These are phyloP conservation scores for Tenualosa ilisha DNA, from an alignment of 2,797 vertebrate genomes.

Conservation along the genomic window DNA sequence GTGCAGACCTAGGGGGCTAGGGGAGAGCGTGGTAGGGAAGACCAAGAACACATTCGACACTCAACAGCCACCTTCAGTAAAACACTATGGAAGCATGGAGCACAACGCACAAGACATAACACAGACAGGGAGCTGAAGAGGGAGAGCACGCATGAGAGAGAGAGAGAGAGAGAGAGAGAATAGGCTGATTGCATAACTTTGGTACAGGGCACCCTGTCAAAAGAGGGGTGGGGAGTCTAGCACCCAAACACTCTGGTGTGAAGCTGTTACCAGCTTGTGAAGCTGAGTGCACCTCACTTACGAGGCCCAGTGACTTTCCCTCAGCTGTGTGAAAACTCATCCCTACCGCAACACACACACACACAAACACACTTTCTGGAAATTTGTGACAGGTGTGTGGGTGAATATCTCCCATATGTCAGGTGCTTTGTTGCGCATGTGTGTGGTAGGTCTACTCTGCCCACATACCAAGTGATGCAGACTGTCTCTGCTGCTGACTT, in stretches of 20 bases:
- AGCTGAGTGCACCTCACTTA: slow-evolving; percentile 30
- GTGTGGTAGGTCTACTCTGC: too few species aligned
- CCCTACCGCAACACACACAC: background rate
- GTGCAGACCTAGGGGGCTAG: background rate
- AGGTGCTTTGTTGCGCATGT: background rate
- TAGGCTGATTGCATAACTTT: background rate
- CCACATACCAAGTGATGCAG: background rate
- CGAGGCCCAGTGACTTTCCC: slow-evolving; percentile 37
- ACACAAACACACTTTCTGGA: background rate
- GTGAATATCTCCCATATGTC: background rate
- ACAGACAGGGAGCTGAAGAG: background rate
- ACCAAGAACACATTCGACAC: background rate
- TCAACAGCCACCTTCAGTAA: background rate
- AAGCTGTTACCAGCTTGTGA: slow-evolving; percentile 52
- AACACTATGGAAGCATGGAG: background rate
- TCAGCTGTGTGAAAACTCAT: slow-evolving; percentile 31
- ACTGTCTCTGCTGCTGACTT: background rate
- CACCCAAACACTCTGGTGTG: slow-evolving; percentile 41
- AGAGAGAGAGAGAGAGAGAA: slow-evolving; percentile 1
- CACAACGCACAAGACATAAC: slow-evolving; percentile 5
- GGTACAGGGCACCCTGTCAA: background rate
- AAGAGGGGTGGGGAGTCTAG: slow-evolving; percentile 8
- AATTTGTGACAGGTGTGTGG: background rate
- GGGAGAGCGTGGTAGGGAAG: background rate
- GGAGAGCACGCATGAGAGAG: background rate